These are phyloP conservation scores for Festucalex cinctus DNA, from an alignment of 2,113 vertebrate species.

Conservation along the genomic window DNA sequence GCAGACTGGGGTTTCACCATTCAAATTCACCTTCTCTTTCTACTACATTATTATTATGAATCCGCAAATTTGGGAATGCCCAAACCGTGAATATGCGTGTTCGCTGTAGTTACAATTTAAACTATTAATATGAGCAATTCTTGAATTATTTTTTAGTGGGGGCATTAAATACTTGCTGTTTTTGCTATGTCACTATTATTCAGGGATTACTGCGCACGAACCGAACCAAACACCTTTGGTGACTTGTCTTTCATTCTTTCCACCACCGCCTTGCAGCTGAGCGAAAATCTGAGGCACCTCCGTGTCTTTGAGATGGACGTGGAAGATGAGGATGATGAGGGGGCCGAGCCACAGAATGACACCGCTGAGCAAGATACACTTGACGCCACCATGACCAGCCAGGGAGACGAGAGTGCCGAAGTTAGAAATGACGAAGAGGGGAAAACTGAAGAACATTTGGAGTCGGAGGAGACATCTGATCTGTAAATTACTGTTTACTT, in stretches of 20 bases:
- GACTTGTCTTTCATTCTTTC: neutral
- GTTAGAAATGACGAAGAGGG: constrained; percentile 7
- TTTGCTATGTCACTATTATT: neutral
- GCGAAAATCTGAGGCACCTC: constrained; percentile 89
- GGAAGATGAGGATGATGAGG: constrained; percentile 92
- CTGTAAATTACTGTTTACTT: constrained; percentile 9
- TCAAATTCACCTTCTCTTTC: neutral
- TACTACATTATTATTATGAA: too few relatives aligned
- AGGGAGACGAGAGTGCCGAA: constrained; percentile 36
- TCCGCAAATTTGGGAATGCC: too few relatives aligned
- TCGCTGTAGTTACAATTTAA: too few relatives aligned
- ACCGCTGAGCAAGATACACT: constrained; percentile 68
- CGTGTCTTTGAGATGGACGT: constrained; percentile 98
- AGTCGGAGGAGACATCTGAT: constrained; percentile 59
- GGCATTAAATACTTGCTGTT: too few relatives aligned
- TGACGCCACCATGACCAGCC: constrained; percentile 61
- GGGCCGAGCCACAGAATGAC: constrained; percentile 75
- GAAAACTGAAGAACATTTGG: constrained; percentile 40
- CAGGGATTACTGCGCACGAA: neutral
- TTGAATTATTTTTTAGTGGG: neutral
- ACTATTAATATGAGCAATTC: too few relatives aligned
- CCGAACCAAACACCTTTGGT: neutral
- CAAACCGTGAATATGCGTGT: too few relatives aligned
- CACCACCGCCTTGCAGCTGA: constrained; percentile 72
- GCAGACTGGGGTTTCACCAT: neutral